phyloP scores from a whole-genome alignment of 2,113 vertebrate species.

The Candoia aspera region DNA sequence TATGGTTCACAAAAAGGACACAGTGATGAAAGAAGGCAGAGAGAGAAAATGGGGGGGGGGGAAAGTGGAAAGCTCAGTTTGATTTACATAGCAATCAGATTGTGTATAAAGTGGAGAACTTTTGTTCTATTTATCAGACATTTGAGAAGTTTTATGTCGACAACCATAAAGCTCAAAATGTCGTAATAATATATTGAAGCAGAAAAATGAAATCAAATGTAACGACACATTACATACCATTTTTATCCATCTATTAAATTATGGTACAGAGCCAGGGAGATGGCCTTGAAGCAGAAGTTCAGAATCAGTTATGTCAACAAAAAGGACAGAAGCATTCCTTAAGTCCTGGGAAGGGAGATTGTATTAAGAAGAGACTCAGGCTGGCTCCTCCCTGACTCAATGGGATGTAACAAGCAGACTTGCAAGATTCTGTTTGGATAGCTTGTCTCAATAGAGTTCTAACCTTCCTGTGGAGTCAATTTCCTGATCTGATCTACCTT shows the following conservation, averaged over 20 bases:
- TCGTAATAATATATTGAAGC: neutral
- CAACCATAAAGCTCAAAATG: neutral
- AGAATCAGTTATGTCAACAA: neutral
- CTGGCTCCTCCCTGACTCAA: no score
- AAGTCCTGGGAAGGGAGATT: no score
- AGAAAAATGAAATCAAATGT: neutral
- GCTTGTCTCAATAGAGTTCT: no score
- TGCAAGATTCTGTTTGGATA: no score
- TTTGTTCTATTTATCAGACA: neutral
- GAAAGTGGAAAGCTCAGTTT: neutral
- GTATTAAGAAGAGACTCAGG: no score
- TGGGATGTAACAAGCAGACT: no score
- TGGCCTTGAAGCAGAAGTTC: neutral
- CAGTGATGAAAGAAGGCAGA: neutral
- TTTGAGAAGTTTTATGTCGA: neutral
- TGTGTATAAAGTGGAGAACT: neutral
- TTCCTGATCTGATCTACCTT: no score
- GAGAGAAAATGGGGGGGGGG: neutral
- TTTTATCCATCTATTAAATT: neutral
- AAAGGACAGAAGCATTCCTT: no score
- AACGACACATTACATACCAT: neutral
- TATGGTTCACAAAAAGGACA: neutral
- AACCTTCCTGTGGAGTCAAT: no score
- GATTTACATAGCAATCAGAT: neutral
- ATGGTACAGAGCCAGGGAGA: neutral